These are phyloP conservation scores for Narcine bancroftii DNA, from an alignment of 2,113 vertebrate species.

Conservation along the genomic window DNA sequence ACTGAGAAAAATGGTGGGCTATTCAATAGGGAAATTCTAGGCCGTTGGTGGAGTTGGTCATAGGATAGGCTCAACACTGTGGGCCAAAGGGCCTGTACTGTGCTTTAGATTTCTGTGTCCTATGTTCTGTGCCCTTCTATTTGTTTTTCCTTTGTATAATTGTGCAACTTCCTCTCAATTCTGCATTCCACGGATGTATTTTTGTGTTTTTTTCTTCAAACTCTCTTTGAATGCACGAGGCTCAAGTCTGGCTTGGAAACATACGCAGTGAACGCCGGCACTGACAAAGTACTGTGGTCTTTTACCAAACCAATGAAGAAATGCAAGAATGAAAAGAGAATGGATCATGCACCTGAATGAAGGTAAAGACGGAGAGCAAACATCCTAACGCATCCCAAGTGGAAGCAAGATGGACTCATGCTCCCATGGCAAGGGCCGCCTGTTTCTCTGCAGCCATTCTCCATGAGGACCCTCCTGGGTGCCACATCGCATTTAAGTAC, in stretches of 20 bases:
- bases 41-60: too few species aligned
- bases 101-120: too few species aligned
- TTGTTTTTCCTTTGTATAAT: not conserved
- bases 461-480: too few species aligned
- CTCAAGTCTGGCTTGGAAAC: not conserved
- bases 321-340: not conserved
- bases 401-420: not conserved
- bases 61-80: too few species aligned
- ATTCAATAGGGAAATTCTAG: too few species aligned
- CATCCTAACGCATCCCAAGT: not conserved
- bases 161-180: not conserved
- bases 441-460: too few species aligned
- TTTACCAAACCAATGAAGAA: not conserved
- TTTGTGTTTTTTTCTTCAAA: not conserved
- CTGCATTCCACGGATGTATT: not conserved
- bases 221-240: not conserved
- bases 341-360: not conserved
- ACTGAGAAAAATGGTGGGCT: too few species aligned
- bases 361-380: not conserved
- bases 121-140: too few species aligned
- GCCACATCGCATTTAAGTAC: too few species aligned
- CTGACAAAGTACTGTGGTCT: not conserved
- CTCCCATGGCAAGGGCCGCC: not conserved
- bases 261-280: not conserved
- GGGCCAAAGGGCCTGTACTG: too few species aligned